Percentiles rank a stretch among this genome's conserved stretches.
Conservation (phyloP, 1,140 invertebrate species). For the Uloborus diversus region DNA sequence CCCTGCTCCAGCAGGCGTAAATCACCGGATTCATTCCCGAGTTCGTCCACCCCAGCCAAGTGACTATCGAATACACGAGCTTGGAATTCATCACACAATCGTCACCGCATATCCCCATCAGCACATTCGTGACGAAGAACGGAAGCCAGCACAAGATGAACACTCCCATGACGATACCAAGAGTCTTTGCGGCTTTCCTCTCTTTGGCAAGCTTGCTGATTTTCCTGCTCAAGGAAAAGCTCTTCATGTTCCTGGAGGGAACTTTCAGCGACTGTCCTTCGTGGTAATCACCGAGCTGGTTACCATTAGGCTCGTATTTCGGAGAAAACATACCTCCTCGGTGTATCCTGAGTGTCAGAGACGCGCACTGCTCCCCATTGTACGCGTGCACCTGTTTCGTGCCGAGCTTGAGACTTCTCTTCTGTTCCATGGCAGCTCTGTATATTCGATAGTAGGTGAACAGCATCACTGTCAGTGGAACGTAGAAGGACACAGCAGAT, state of each 20-base stretch:
- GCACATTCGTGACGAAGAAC: conserved; percentile 76
- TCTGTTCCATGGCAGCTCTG: conserved; percentile 91
- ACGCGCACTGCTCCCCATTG: conserved; percentile 42
- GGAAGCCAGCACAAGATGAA: conserved; percentile 58
- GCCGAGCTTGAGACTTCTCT: conserved; percentile 79
- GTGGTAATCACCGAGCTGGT: conserved; percentile 16
- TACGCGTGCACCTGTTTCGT: conserved; percentile 71
- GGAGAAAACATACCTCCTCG: conserved; percentile 73
- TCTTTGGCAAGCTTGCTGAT: conserved; percentile 79
- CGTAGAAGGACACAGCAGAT: conserved; percentile 97
- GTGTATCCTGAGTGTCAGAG: conserved; percentile 82
- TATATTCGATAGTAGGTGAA: conserved; percentile 97
- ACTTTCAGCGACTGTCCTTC: conserved; percentile 26
- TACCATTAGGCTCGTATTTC: conserved; percentile 8
- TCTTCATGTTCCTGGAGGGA: conserved; percentile 34
- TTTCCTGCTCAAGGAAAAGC: conserved; percentile 85
- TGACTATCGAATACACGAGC: conserved; percentile 86
- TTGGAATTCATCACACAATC: conserved; percentile 85
- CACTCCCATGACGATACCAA: conserved; percentile 68
- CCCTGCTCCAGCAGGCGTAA: conserved; percentile 95
- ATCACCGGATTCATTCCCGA: conserved; percentile 98
- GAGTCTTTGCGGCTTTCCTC: conserved; percentile 70
- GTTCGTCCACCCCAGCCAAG: conserved; percentile 99
- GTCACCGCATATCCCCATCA: conserved; percentile 87
- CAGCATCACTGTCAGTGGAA: conserved; percentile 97